Evolutionary conservation across 2,797 vertebrate species (phyloP).

Genomic region (Oreortyx pictus): DNA sequence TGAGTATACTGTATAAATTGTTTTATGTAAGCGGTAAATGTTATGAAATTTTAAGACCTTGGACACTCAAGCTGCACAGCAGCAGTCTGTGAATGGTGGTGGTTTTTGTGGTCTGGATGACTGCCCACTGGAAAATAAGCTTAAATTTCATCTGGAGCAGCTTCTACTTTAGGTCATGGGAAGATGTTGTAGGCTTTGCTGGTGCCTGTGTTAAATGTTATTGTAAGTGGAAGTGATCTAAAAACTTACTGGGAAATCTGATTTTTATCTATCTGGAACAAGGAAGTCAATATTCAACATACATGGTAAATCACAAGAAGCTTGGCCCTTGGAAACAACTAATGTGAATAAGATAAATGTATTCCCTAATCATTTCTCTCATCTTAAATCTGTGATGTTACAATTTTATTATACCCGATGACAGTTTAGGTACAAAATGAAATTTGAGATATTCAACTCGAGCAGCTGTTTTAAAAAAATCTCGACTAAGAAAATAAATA

Average conservation of each 20-base stretch:
- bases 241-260: neutral
- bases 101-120: slow-evolving; percentile 72
- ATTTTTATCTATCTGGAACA: neutral
- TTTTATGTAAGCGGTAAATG: slow-evolving; percentile 31
- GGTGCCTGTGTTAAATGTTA: slow-evolving; percentile 9
- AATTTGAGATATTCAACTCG: neutral
- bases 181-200: slow-evolving; percentile 49
- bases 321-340: neutral
- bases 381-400: neutral
- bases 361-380: neutral
- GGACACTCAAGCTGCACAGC: slow-evolving; percentile 43
- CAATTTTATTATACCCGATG: neutral
- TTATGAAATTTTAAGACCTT: slow-evolving; percentile 42
- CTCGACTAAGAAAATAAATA: neutral
- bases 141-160: slow-evolving; percentile 55
- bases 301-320: neutral
- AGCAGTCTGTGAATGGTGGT: slow-evolving; percentile 52
- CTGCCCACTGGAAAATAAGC: slow-evolving; percentile 60
- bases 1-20: slow-evolving; percentile 1
- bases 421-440: neutral
- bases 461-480: neutral
- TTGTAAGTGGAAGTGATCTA: neutral
- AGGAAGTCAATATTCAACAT: neutral
- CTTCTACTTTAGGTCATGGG: slow-evolving; percentile 44
- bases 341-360: neutral